phyloP scores from a whole-genome alignment of 2,113 vertebrate species.

The Scomber scombrus region DNA sequence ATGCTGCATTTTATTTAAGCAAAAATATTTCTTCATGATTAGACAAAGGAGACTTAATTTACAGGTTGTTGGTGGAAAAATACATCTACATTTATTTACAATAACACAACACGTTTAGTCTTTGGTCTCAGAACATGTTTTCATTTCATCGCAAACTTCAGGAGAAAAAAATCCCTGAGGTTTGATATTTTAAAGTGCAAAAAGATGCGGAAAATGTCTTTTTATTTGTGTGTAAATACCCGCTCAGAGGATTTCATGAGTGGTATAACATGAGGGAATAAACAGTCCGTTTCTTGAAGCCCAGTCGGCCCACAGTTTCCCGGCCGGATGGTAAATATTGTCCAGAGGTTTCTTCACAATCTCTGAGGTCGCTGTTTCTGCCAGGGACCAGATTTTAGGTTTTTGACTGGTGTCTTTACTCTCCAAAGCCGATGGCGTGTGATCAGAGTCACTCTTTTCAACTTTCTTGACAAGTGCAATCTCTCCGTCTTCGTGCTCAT shows the following conservation, averaged over 20 bases:
- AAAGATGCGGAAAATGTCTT: slow-evolving; percentile 42
- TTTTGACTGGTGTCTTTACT: slow-evolving; percentile 79
- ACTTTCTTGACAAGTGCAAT: neutral
- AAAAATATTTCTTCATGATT: slow-evolving; percentile 80
- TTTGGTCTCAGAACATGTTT: slow-evolving; percentile 74
- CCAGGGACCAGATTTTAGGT: slow-evolving; percentile 90
- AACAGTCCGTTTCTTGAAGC: slow-evolving; percentile 76
- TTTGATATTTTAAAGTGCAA: slow-evolving; percentile 81
- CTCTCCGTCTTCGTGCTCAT: slow-evolving; percentile 8
- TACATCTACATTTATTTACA: slow-evolving; percentile 85
- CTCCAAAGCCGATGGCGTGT: slow-evolving; percentile 49
- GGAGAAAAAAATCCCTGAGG: slow-evolving; percentile 57
- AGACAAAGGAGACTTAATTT: slow-evolving; percentile 84
- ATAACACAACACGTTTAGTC: slow-evolving; percentile 55
- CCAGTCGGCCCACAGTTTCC: slow-evolving; percentile 84
- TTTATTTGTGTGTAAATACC: slow-evolving; percentile 15
- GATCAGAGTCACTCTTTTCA: slow-evolving; percentile 35
- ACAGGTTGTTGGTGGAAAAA: slow-evolving; percentile 81
- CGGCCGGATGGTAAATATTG: slow-evolving; percentile 46
- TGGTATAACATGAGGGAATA: slow-evolving; percentile 71
- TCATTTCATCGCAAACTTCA: slow-evolving; percentile 65
- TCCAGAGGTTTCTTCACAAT: slow-evolving; percentile 67
- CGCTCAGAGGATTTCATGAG: slow-evolving; percentile 67
- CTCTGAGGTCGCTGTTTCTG: slow-evolving; percentile 86
- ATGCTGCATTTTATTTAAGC: slow-evolving; percentile 81